Percentiles rank a stretch among this genome's conserved stretches.
Conservation (phyloP, 2,113 vertebrate species). For the Calypte anna region DNA sequence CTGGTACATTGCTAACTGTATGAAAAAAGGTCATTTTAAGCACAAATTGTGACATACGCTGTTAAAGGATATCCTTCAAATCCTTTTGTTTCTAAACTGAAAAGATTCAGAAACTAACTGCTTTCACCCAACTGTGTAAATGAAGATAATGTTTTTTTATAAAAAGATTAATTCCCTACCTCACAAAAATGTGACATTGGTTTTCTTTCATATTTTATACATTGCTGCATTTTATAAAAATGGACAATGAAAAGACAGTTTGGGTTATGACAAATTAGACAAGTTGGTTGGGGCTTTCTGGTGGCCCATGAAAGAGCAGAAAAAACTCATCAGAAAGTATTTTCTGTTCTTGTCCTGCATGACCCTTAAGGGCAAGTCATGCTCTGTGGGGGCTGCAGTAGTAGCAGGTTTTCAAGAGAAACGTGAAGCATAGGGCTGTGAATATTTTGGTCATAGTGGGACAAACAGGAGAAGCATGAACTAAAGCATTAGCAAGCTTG, state of each 20-base stretch:
- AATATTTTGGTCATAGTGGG: neutral
- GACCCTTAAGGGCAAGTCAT: neutral
- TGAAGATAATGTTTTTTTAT: neutral
- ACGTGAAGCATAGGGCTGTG: neutral
- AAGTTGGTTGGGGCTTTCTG: neutral
- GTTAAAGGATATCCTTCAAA: neutral
- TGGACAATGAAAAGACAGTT: neutral
- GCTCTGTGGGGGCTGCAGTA: neutral
- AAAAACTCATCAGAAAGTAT: neutral
- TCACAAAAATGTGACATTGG: neutral
- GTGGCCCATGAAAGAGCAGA: neutral
- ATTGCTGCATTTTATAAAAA: neutral
- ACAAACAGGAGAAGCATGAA: neutral
- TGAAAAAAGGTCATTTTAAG: neutral
- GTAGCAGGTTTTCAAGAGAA: neutral
- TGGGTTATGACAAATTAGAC: neutral
- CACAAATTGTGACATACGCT: neutral
- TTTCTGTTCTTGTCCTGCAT: neutral
- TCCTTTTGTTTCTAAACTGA: neutral
- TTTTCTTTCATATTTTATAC: neutral
- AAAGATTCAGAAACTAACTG: neutral
- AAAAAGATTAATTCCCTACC: neutral
- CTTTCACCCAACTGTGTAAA: neutral
- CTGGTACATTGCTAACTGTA: neutral
- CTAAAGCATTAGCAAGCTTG: neutral